Conservation (phyloP, 2,113 vertebrate genomes). For the Rana temporaria region DNA sequence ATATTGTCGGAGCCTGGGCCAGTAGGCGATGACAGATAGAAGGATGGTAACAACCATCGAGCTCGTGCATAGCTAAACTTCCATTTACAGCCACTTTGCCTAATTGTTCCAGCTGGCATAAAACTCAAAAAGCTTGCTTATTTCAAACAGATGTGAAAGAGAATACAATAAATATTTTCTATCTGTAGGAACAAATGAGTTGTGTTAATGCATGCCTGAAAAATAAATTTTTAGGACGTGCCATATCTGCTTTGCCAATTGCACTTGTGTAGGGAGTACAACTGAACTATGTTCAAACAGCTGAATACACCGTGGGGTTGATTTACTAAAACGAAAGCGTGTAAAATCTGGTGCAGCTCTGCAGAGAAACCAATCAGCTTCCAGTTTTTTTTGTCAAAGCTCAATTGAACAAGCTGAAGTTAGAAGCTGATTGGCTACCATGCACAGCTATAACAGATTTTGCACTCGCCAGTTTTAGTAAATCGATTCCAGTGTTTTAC, state of each 20-base stretch:
- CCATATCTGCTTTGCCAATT: neutral
- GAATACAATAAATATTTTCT: slow-evolving; percentile 6
- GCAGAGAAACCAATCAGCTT: too few relatives aligned
- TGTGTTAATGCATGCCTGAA: neutral
- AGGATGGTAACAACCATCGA: neutral
- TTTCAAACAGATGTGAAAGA: neutral
- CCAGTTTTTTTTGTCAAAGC: too few relatives aligned
- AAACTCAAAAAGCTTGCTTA: slow-evolving; percentile 31
- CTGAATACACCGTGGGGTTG: too few relatives aligned
- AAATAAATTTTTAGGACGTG: neutral
- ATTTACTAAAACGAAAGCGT: too few relatives aligned
- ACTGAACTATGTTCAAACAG: too few relatives aligned
- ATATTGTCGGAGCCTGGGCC: slow-evolving; percentile 1
- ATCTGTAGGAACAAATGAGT: neutral
- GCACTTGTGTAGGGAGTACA: too few relatives aligned
- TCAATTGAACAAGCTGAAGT: too few relatives aligned
- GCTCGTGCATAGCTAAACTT: slow-evolving; percentile 8
- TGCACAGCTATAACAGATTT: too few relatives aligned
- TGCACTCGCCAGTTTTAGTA: too few relatives aligned
- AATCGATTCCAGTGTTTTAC: too few relatives aligned
- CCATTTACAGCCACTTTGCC: slow-evolving; percentile 48
- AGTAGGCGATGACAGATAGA: slow-evolving; percentile 28
- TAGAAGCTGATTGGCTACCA: too few relatives aligned
- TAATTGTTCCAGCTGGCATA: slow-evolving; percentile 37
- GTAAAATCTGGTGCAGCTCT: too few relatives aligned